Percentiles rank a stretch among this genome's conserved stretches.
Evolutionary conservation across 2,797 vertebrate species (phyloP).

Genomic region (Monodelphis domestica): DNA sequence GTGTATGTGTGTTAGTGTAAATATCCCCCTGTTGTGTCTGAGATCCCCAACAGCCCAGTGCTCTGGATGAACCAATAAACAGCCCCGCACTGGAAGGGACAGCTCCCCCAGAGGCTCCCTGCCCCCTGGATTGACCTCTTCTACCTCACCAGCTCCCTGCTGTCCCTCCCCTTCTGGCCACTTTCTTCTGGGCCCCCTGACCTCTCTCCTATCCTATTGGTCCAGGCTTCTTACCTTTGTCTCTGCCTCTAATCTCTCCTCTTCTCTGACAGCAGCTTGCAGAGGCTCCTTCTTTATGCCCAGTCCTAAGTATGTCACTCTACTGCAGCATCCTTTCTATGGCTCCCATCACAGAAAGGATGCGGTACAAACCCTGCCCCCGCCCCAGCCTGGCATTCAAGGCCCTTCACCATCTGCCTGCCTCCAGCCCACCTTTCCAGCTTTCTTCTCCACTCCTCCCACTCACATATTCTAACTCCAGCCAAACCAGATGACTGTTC

Average conservation of each 20-base stretch:
- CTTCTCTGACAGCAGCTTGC: background rate
- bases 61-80: background rate
- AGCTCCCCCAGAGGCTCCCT: background rate
- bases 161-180: background rate
- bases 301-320: background rate
- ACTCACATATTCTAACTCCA: slow-evolving; percentile 1
- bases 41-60: background rate
- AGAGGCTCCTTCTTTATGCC: background rate
- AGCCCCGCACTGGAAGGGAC: background rate
- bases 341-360: background rate
- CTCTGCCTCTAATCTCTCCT: background rate
- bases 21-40: background rate
- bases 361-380: background rate
- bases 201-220: background rate
- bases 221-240: background rate
- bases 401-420: background rate
- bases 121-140: background rate
- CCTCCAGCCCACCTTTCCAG: background rate
- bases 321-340: background rate
- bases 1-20: background rate
- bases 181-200: background rate
- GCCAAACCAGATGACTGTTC: background rate
- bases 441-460: background rate
- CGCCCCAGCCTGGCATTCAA: background rate
- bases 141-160: background rate